Base-by-base conservation (phyloP, 2,797 vertebrate genomes). In the Amblyopsis hoosieri region DNA sequence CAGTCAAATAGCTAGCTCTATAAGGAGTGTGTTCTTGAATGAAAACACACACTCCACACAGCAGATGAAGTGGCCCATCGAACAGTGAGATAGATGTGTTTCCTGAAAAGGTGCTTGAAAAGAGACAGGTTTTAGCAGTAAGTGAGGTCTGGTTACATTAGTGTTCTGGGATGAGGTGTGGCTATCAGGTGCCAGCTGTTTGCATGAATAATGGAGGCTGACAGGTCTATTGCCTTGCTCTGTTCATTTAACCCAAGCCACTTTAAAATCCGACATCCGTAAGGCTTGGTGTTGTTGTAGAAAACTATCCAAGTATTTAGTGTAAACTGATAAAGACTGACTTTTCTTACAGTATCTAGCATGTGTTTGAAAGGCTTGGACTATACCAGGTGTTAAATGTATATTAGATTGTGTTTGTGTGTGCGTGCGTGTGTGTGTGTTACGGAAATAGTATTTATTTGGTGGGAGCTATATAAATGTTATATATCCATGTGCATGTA, bases 201-300 rank as follows among this genome's bases (percentile, higher is more conserved):
- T 45, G 29, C 67, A 81, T 92, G 65, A 89, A 90, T 90, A 86
- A 91, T 85, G 64, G 48, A 92, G 48, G 68, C 78, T 55, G 67
- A 86, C 80, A 84, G 82, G 71, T 79, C 83, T 80, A 8, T 33
- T 75, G 67, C 53, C 42, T 33, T 62, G 72, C 76, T 74, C 64
- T 1, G 14, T 64, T 78, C 77, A 76, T 60, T 88, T 79, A 80
- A 82, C 69, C 55, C 51, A 5, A 19, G 57, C 54, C 50, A 33
- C 69, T 60, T 19, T 54, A 33, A 61, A 57, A 54, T n/a, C 15
- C 33, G 52, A 19, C 53, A 45, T 23, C 12, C 72, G 75, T 67
- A 58, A 31, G 55, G 53, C 69, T 65, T 62, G 67, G 66, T 15
- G 67, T 64, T 53, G 42, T 51, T 68, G 54, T 7, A 17, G 6